Conservation (phyloP, 2,113 vertebrate species). For the Urocolius indicus region DNA sequence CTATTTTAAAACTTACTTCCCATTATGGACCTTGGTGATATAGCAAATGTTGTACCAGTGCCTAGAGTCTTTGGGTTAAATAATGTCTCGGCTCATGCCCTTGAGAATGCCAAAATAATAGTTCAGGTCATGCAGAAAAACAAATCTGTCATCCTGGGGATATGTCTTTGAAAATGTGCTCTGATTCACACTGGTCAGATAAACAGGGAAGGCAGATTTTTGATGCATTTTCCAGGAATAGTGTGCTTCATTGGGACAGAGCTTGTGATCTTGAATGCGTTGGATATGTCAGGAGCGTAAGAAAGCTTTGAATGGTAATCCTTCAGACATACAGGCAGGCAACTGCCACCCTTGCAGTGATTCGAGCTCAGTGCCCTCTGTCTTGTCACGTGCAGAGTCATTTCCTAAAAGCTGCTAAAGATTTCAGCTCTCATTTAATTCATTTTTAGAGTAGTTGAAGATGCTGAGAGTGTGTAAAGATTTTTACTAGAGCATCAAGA, state of each 20-base stretch:
- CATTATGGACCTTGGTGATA: constrained; percentile 27
- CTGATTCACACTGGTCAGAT: constrained; percentile 21
- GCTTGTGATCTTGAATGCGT: background rate
- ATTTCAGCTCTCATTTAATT: background rate
- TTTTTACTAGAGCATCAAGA: background rate
- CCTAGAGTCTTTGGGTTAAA: constrained; percentile 34
- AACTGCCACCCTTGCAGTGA: background rate
- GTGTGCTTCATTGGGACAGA: background rate
- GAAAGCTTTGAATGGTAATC: background rate
- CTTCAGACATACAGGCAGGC: background rate
- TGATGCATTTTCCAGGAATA: constrained; percentile 30
- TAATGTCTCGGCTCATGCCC: background rate
- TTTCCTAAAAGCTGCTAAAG: background rate
- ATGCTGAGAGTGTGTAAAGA: background rate
- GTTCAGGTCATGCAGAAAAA: constrained; percentile 46
- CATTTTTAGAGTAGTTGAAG: background rate
- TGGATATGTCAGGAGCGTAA: background rate
- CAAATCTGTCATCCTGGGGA: constrained; percentile 16
- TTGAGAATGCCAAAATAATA: constrained; percentile 30
- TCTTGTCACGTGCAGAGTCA: background rate
- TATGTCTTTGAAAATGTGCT: constrained; percentile 20
- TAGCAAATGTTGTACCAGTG: constrained; percentile 24
- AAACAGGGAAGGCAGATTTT: constrained; percentile 5
- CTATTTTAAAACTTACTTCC: constrained; percentile 63
- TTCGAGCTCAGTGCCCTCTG: background rate